phyloP scores from a whole-genome alignment of 2,797 vertebrate species.

The Hypotaenidia philippensis region DNA sequence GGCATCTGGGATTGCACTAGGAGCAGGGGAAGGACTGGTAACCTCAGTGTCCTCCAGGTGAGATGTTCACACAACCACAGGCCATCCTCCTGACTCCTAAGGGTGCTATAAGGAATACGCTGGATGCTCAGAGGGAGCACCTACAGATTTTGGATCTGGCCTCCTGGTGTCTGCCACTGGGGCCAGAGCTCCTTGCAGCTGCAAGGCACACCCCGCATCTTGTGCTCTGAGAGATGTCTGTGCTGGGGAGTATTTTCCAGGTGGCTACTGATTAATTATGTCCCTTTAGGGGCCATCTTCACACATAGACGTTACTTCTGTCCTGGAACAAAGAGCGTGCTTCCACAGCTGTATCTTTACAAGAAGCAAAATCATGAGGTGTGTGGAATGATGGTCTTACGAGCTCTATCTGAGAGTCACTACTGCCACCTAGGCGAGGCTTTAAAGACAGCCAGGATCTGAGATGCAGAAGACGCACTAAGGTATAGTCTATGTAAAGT shows the following conservation, averaged over 20 bases:
- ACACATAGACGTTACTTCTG: neutral
- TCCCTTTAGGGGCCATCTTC: neutral
- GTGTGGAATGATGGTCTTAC: neutral
- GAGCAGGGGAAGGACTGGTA: neutral
- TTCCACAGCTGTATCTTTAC: neutral
- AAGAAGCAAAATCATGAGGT: neutral
- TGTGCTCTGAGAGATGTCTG: constrained; percentile 23
- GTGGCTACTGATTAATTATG: neutral
- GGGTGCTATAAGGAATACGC: neutral
- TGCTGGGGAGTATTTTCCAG: neutral
- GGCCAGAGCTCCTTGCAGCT: neutral
- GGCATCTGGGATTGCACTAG: neutral
- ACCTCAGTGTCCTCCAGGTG: neutral
- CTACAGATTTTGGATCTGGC: neutral
- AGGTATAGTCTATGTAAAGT: neutral
- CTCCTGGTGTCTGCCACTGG: neutral
- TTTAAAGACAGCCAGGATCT: neutral
- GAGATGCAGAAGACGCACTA: neutral
- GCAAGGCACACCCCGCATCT: neutral
- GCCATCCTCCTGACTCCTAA: neutral
- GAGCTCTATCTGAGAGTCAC: neutral
- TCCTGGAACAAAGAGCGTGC: neutral
- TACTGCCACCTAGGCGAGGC: constrained; percentile 43
- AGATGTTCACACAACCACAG: neutral
- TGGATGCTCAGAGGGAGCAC: neutral